phyloP scores from a whole-genome alignment of 1,140 invertebrate species.

The Sitobion miscanthi region DNA sequence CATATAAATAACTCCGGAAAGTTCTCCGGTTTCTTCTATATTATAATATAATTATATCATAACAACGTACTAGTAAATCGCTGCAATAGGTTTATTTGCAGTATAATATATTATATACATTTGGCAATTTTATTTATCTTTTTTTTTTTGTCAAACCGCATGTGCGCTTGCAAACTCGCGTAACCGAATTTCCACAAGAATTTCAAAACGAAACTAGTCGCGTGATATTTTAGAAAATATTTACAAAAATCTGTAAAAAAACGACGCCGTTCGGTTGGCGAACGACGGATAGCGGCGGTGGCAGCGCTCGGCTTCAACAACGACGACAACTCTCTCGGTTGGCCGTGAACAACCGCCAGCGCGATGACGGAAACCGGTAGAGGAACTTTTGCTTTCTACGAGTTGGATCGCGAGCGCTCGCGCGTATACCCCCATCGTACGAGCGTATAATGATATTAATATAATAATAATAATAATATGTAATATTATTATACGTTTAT shows the following conservation, averaged over 20 bases:
- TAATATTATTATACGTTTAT: conserved; percentile 2
- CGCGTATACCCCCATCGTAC: not conserved
- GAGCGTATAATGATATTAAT: not conserved
- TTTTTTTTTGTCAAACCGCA: not conserved
- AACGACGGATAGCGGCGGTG: too few species aligned
- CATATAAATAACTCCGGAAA: not conserved
- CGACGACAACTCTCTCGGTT: conserved; percentile 36
- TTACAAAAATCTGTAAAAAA: not conserved
- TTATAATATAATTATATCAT: not conserved
- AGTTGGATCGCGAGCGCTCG: not conserved
- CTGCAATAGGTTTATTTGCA: not conserved
- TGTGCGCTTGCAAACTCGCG: not conserved
- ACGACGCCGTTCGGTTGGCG: not conserved
- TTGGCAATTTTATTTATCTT: not conserved
- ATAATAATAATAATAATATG: conserved; percentile 23
- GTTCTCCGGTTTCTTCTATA: not conserved
- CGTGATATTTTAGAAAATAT: conserved; percentile 20
- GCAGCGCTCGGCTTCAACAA: not conserved
- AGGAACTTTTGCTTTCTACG: conserved; percentile 55
- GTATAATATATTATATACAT: not conserved
- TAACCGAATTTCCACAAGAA: too few species aligned
- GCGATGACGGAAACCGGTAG: conserved; percentile 41
- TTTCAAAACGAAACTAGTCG: not conserved
- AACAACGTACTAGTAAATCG: not conserved
- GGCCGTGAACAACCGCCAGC: conserved; percentile 41